Evolutionary conservation across 2,797 vertebrate genomes (phyloP), one percentile per base, ranked within the genome.

Genomic region (Rhinogobio ventralis): DNA sequence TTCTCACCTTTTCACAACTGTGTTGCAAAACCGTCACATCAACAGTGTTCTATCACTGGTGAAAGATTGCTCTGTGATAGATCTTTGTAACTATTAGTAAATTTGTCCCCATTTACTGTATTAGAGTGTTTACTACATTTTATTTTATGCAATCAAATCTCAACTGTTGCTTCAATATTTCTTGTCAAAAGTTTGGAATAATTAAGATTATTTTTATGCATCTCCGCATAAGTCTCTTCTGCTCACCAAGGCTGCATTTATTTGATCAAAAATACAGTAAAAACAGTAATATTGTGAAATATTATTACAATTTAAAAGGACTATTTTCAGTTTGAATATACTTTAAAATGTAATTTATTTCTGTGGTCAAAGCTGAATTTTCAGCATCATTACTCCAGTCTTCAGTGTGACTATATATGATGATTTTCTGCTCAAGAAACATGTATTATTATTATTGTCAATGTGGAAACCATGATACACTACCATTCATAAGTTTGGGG

Each of bases 1-100:
- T 85, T 89, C 86, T 86, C 89, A 91, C 90, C 91, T 92, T 90
- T 89, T 89, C 89, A 87, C 91, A 30, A 51, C 57, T 19, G 53
- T 20, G 20, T 72, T 77, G 30, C 30, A 36, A 10, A 36, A 62
- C 57, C 25, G 1, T 55, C 30, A 55, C 45, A 28, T 30, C 46
- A 51, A 13, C 2, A 7, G 20, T 15, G 23, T 7, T 17, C 39
- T 71, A 9, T 71, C 25, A 6, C 20, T n/a, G 20, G 5, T 1
- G 20, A 36, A 14, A 74, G 28, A 23, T 20, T 14, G 49, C 28
- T 23, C 49, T 33, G 19, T 7, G 19, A 36, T 33, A 53, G 51
- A 53, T 39, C 9, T 42, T 42, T 10, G 39, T 2, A 42, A 42
- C 39, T 42, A 46, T 23, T 17, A 17, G 8, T 49, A 33, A 0